Evolutionary conservation across 2,888 invertebrate species (phyloP).

Genomic region (Conchocele bisecta): DNA sequence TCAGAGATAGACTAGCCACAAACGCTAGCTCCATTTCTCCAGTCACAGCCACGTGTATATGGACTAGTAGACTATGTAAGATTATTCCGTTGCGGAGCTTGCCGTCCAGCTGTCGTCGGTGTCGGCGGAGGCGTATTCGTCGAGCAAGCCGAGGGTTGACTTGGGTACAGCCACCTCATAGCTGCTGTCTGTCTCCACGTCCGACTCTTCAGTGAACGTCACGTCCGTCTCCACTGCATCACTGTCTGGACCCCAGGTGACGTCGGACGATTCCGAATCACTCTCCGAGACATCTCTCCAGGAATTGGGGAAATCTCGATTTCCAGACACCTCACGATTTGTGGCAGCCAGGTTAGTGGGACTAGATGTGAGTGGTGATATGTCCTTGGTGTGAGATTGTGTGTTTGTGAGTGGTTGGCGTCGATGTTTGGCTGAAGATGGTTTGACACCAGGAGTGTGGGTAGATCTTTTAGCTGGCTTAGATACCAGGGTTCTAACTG

Average conservation of each 20-base stretch:
- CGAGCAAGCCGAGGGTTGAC: slow-evolving; percentile 59
- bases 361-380: neutral
- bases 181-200: slow-evolving; percentile 57
- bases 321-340: too few species aligned
- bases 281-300: slow-evolving; percentile 45
- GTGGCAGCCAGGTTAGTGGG: neutral
- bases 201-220: slow-evolving; percentile 51
- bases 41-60: too few species aligned
- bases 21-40: too few species aligned
- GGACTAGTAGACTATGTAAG: too few species aligned
- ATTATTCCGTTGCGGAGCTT: too few species aligned
- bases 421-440: neutral
- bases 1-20: too few species aligned
- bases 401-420: neutral
- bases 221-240: slow-evolving; percentile 44
- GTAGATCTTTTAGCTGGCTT: too few species aligned
- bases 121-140: slow-evolving; percentile 63
- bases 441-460: neutral
- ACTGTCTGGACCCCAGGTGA: slow-evolving; percentile 50
- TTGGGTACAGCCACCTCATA: slow-evolving; percentile 67
- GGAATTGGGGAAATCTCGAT: slow-evolving; percentile 31
- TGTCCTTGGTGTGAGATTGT: neutral
- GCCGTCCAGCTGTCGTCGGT: slow-evolving; percentile 70
- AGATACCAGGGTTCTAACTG: neutral
- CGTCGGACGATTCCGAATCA: slow-evolving; percentile 50